Base-by-base conservation (phyloP, 2,888 invertebrate genomes). In the Tenthredo notha region DNA sequence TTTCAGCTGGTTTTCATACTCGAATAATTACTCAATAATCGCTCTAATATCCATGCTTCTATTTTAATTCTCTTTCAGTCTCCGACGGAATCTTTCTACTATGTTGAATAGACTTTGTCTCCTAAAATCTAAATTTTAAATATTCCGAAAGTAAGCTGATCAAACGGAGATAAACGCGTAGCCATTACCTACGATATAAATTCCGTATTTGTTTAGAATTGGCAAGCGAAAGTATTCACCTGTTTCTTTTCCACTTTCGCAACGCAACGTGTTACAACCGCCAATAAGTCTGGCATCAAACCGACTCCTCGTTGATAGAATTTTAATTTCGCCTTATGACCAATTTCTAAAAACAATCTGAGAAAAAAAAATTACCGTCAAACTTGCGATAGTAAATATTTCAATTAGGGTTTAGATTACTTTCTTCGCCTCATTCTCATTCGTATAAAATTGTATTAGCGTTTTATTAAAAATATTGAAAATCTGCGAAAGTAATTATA, bases 151-250 rank as follows among this genome's bases (percentile, higher is more conserved):
- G 25, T 25, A 61, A 21, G 61, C 12, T 25, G 61, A 61, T 25
- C 25, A 12, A 61, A 25, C 6, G 25, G 5, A 61, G 25, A 65
- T 43, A 65, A 82, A 43, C 65, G 43, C 65, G 18, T 9, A 29
- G 78, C 25, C 65, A 18, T 43, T 67, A 67, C 25, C 67, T 25
- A 25, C 21, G 65, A 43, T n/a, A 54, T 21, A 50, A 54, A 77
- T 29, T 43, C n/a, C 47, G 40, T 10, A 83, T 33, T 67, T 25
- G 61, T 80, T 47, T 70, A 37, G 25, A 83, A 43, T 83, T 83
- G 83, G 47, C 70, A 47, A 67, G 83, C 21, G 83, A 83, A 83
- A 83, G 83, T 83, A 83, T 67, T 67, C 67, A 58, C 67, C 80
- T 37, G 83, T 47, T 70, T 83, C 67, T 70, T 65, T 70, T 25